These are phyloP conservation scores for Drosophila eohydei DNA, from an alignment of 2,888 invertebrate species.

Conservation along the genomic window DNA sequence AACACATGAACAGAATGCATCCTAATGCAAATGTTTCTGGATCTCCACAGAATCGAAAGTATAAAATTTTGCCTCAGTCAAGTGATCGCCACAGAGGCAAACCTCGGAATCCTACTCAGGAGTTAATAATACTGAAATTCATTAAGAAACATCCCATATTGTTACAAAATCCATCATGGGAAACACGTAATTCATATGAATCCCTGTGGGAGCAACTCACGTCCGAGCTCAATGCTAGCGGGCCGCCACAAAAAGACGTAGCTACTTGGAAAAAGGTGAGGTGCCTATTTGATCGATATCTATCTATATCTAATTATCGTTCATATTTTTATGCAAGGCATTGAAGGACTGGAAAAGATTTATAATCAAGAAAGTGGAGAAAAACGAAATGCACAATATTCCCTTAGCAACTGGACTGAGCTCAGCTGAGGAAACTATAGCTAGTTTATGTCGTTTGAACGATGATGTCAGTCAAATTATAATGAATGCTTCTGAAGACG, in stretches of 20 bases:
- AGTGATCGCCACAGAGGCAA: conserved; percentile 63
- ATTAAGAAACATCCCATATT: conserved; percentile 61
- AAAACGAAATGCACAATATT: conserved; percentile 65
- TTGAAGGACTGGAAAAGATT: conserved; percentile 71
- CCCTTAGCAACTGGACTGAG: conserved; percentile 62
- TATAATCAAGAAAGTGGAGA: conserved; percentile 66
- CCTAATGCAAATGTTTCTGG: conserved; percentile 42
- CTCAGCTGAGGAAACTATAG: conserved; percentile 67
- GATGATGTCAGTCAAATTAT: conserved; percentile 63
- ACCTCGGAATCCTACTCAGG: conserved; percentile 61
- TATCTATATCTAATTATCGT: too few species aligned
- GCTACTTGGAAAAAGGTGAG: conserved; percentile 65
- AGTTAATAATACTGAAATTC: conserved; percentile 56
- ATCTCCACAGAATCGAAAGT: conserved; percentile 44
- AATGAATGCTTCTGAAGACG: conserved; percentile 64
- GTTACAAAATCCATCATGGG: conserved; percentile 66
- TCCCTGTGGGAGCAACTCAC: conserved; percentile 62
- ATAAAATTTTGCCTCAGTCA: conserved; percentile 40
- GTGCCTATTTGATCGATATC: neutral
- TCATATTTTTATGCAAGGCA: conserved; percentile 32
- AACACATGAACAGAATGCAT: conserved; percentile 69
- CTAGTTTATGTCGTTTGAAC: conserved; percentile 61
- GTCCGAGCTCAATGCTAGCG: conserved; percentile 50
- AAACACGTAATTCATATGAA: conserved; percentile 54
- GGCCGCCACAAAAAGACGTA: conserved; percentile 64